Evolutionary conservation across 1,140 invertebrate species (phyloP).

Genomic region (Cydia splendana): DNA sequence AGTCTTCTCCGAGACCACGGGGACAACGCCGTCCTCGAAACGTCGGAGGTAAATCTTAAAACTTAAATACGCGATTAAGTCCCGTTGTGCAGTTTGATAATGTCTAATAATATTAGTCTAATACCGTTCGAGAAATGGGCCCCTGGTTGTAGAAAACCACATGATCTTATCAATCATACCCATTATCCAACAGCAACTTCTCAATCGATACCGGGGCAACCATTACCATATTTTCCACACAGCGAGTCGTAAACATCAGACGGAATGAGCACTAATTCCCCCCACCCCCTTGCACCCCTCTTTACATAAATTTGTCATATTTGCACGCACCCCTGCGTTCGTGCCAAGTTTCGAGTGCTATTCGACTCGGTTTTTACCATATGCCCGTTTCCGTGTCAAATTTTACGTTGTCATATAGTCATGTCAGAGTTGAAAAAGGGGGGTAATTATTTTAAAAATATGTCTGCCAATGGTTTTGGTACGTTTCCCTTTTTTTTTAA

Average conservation of each 20-base stretch:
- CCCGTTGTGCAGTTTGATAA: too few relatives aligned
- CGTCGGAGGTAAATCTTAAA: too few relatives aligned
- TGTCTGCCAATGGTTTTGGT: too few relatives aligned
- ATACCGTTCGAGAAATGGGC: too few relatives aligned
- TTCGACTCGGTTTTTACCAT: neutral
- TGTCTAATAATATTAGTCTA: too few relatives aligned
- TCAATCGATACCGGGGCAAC: conserved; percentile 41
- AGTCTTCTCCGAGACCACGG: too few relatives aligned
- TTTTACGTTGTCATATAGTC: neutral
- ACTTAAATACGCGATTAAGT: too few relatives aligned
- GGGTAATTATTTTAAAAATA: too few relatives aligned
- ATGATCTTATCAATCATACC: neutral
- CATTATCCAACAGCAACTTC: neutral
- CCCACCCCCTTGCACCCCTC: conserved; percentile 58
- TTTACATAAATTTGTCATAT: conserved; percentile 78
- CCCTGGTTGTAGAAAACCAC: too few relatives aligned
- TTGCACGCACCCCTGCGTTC: conserved; percentile 56
- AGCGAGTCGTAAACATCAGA: conserved; percentile 66
- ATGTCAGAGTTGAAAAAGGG: too few relatives aligned
- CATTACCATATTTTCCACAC: conserved; percentile 68
- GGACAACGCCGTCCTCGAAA: too few relatives aligned
- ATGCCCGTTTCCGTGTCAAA: neutral
- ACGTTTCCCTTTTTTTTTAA: too few relatives aligned
- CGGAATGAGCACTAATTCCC: conserved; percentile 75
- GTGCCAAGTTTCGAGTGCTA: conserved; percentile 53